Conservation (phyloP, 2,113 vertebrate genomes). For the Sorex araneus region DNA sequence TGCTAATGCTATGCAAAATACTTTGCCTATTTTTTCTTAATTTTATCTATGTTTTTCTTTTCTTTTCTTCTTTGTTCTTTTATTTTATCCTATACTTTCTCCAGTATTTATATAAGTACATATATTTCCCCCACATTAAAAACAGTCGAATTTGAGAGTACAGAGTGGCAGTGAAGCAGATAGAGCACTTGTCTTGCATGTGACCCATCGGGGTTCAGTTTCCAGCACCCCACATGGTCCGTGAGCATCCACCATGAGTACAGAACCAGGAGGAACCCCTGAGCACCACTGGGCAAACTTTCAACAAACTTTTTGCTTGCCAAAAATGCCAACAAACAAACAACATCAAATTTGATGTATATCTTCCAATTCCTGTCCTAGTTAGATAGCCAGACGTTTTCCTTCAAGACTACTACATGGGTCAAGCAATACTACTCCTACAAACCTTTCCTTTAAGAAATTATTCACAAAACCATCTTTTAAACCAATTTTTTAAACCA, state of each 20-base stretch:
- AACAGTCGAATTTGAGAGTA: background rate
- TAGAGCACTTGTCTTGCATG: too few relatives aligned
- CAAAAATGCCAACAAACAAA: too few relatives aligned
- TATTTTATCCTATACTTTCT: background rate
- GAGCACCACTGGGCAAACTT: too few relatives aligned
- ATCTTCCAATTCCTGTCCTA: constrained; percentile 1
- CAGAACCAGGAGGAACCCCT: too few relatives aligned
- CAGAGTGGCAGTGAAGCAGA: too few relatives aligned
- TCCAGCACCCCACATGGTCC: too few relatives aligned
- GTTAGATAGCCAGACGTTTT: background rate
- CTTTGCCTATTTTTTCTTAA: background rate
- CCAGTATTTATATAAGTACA: background rate
- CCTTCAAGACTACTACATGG: background rate
- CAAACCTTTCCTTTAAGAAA: background rate
- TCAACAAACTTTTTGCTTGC: too few relatives aligned
- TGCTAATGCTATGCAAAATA: background rate
- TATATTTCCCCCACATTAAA: background rate
- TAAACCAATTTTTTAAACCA: too few relatives aligned
- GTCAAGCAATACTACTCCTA: background rate
- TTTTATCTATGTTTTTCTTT: too few relatives aligned
- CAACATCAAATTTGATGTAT: too few relatives aligned
- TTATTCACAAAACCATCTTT: background rate
- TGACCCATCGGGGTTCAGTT: too few relatives aligned
- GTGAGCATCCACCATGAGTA: too few relatives aligned
- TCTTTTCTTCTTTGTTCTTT: background rate